Evolutionary conservation across 1,140 invertebrate species (phyloP), one percentile per base, ranked within the genome.

Genomic region (Pseudachorutes palmiensis): DNA sequence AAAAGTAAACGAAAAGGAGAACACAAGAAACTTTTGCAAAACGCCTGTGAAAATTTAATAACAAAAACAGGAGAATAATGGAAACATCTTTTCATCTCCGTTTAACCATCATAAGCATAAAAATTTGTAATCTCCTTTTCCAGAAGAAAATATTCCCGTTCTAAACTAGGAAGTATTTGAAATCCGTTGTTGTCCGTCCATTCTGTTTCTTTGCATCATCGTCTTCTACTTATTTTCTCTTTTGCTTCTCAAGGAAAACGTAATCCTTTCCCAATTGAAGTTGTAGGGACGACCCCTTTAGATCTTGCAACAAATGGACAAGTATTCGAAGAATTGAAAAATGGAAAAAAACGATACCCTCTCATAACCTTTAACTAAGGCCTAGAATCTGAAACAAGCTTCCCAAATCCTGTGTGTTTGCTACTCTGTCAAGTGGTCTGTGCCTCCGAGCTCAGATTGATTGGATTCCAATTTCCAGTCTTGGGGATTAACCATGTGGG

Each of bases 401-500:
- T 28, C 3, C 24, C 51, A 14, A 14, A 24, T 55, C 24, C 51
- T 16, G 9, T n/a, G 9, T 55, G 24, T 55, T 26, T 19, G 24
- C 24, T 55, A 14, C 51, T 5, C 9, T 24, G 30, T 33, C 64
- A 66, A 22, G 26, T 33, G 51, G n/a, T 36, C 29, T 65, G 22
- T 29, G 33, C n/a, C n/a, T n/a, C n/a, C 22, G 45, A 55, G 61
- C 63, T 66, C 45, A 63, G 36, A 66, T 41, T 66, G 55, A 70
- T 61, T 66, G 51, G 64, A 65, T 69, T 64, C 48, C 59, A 67
- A 67, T 67, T 67, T 67, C 45, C 65, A 62, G n/a, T n/a, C 58
- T 61, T 41, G 58, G 41, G 66, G 66, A 67, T 67, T 67, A 67
- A 62, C 66, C 32, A n/a, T n/a, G n/a, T n/a, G n/a, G n/a, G n/a